Percentiles rank a stretch among this genome's conserved stretches.
Evolutionary conservation across 2,113 vertebrate species (phyloP).

Genomic region (Opisthocomus hoazin): DNA sequence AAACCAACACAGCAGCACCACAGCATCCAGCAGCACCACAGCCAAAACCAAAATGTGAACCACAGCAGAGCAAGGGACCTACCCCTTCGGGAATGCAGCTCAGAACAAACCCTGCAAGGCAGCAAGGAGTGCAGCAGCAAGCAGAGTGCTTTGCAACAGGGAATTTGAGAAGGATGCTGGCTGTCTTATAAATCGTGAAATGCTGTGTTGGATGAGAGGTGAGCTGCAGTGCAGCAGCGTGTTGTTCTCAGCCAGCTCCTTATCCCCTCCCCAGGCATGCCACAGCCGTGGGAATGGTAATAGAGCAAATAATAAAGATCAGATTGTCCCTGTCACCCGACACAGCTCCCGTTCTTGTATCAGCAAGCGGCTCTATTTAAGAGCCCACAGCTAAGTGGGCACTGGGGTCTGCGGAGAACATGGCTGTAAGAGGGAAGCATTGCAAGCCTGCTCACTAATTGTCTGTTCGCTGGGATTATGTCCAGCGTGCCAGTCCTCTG

Average conservation of each 20-base stretch:
- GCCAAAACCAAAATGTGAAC: neutral
- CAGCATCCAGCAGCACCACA: neutral
- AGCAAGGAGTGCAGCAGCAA: neutral
- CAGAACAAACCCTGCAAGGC: neutral
- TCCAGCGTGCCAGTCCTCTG: neutral
- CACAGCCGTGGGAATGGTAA: accelerated
- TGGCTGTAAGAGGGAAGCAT: accelerated
- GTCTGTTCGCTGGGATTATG: neutral
- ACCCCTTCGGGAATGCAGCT: neutral
- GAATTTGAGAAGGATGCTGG: neutral
- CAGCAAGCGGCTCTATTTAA: neutral
- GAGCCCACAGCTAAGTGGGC: neutral
- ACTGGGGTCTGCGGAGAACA: neutral
- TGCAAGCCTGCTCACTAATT: neutral
- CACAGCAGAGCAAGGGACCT: neutral
- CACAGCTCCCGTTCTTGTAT: neutral
- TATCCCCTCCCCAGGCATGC: neutral
- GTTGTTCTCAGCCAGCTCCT: neutral
- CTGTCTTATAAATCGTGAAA: neutral
- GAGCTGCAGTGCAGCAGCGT: neutral
- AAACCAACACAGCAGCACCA: neutral
- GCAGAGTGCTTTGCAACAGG: neutral
- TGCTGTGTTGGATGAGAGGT: neutral
- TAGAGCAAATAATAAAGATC: neutral
- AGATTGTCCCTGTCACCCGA: neutral